These are phyloP conservation scores for Eupithecia tripunctaria DNA, from an alignment of 2,888 invertebrate species.

Conservation along the genomic window DNA sequence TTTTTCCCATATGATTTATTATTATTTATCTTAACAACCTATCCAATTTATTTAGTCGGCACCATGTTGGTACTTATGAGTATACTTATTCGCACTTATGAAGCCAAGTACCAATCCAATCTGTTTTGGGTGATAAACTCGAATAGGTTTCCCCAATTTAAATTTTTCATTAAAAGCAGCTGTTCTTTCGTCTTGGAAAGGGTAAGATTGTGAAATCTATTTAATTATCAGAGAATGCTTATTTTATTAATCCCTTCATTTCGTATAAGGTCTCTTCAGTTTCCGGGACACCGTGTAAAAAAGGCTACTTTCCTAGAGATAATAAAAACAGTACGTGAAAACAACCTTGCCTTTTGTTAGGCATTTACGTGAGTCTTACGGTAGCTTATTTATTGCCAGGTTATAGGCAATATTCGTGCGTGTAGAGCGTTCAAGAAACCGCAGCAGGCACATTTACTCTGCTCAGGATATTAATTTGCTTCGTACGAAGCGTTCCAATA, in stretches of 20 bases:
- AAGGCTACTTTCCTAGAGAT: conserved; percentile 12
- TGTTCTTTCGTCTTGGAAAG: not conserved
- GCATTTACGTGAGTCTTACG: conserved; percentile 8
- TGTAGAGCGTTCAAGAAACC: conserved; percentile 35
- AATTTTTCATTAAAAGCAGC: not conserved
- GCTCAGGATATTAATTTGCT: conserved; percentile 36
- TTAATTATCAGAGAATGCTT: not conserved
- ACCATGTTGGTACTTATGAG: not conserved
- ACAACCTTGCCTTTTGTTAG: conserved; percentile 6
- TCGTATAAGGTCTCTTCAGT: not conserved
- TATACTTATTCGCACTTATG: not conserved
- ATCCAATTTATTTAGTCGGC: too few species aligned
- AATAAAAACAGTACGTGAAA: conserved; percentile 18
- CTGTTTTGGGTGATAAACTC: not conserved
- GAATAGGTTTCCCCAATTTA: not conserved
- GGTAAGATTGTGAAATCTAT: not conserved
- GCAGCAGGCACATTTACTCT: conserved; percentile 31
- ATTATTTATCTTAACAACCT: too few species aligned
- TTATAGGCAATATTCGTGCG: conserved; percentile 25
- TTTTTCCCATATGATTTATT: too few species aligned
- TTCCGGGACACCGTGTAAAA: not conserved
- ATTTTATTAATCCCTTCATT: conserved; percentile 1
- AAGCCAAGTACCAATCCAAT: not conserved
- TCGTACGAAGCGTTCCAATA: conserved; percentile 24
- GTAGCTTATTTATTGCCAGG: conserved; percentile 22